Percentiles rank a stretch among this genome's conserved stretches.
These are phyloP conservation scores for Salmo trutta DNA, from an alignment of 2,797 vertebrate species.

Conservation along the genomic window DNA sequence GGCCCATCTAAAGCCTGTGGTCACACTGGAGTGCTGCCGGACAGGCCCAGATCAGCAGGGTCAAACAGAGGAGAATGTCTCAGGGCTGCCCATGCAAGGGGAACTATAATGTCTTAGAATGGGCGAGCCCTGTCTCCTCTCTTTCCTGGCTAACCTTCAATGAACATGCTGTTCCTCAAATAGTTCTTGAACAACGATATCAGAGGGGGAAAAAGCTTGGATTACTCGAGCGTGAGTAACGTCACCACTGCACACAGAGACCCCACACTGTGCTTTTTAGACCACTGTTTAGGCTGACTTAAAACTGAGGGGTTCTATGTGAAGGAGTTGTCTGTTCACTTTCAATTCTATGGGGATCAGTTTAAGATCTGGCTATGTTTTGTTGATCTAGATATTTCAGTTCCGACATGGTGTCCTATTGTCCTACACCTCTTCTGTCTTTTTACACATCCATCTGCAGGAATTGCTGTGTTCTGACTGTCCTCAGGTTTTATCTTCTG, in stretches of 20 bases:
- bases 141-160: slow-evolving; percentile 66
- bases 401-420: neutral
- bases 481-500: neutral
- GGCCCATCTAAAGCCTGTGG: slow-evolving; percentile 61
- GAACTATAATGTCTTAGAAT: slow-evolving; percentile 38
- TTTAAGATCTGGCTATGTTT: neutral
- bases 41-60: slow-evolving; percentile 64
- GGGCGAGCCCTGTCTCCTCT: slow-evolving; percentile 46
- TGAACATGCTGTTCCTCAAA: slow-evolving; percentile 59
- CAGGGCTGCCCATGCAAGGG: slow-evolving; percentile 23
- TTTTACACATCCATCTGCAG: neutral
- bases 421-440: neutral
- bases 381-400: neutral
- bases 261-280: slow-evolving; percentile 68
- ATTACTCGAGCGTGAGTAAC: slow-evolving; percentile 74
- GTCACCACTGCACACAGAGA: slow-evolving; percentile 54
- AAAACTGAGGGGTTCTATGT: slow-evolving; percentile 11
- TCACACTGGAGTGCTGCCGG: slow-evolving; percentile 70
- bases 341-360: neutral
- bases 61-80: slow-evolving; percentile 74
- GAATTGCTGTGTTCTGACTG: neutral
- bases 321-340: neutral
- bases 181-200: slow-evolving; percentile 28
- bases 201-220: slow-evolving; percentile 65
- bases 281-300: slow-evolving; percentile 16